A percentile compares a stretch with the other conserved stretches of the same genome.
Conservation (phyloP, 2,888 invertebrate genomes). For the Hyalella azteca region DNA sequence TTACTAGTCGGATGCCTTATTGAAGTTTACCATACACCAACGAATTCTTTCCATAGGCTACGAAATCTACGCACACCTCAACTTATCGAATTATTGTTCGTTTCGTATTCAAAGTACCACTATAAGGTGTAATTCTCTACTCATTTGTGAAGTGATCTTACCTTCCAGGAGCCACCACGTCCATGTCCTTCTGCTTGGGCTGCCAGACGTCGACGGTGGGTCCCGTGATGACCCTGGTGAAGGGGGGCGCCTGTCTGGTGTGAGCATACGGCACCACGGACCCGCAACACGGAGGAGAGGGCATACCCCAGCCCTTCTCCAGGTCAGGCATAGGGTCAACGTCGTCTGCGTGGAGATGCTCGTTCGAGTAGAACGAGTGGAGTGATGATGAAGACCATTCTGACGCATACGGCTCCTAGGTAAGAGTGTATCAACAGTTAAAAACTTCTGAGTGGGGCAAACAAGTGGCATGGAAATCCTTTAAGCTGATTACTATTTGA, state of each 20-base stretch:
- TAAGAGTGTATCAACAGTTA: too few relatives aligned
- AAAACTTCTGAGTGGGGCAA: too few relatives aligned
- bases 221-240: conserved; percentile 53
- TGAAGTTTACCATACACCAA: neutral
- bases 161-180: conserved; percentile 46
- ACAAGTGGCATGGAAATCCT: too few relatives aligned
- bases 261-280: conserved; percentile 49
- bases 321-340: conserved; percentile 1
- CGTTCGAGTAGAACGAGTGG: neutral
- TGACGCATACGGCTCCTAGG: neutral
- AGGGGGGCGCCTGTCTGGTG: conserved; percentile 53
- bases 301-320: conserved; percentile 40
- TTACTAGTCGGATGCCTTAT: too few relatives aligned
- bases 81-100: neutral
- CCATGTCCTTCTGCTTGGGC: conserved; percentile 42
- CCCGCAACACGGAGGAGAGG: conserved; percentile 48
- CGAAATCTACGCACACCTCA: neutral
- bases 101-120: neutral
- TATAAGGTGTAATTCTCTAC: neutral
- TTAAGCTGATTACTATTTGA: too few relatives aligned
- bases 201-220: conserved; percentile 50
- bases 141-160: conserved; percentile 34
- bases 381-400: neutral
- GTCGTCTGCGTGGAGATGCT: neutral
- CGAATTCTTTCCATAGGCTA: neutral